Evolutionary conservation across 2,888 invertebrate species (phyloP), one percentile per base, ranked within the genome.

Genomic region (Pachymerium ferrugineum): DNA sequence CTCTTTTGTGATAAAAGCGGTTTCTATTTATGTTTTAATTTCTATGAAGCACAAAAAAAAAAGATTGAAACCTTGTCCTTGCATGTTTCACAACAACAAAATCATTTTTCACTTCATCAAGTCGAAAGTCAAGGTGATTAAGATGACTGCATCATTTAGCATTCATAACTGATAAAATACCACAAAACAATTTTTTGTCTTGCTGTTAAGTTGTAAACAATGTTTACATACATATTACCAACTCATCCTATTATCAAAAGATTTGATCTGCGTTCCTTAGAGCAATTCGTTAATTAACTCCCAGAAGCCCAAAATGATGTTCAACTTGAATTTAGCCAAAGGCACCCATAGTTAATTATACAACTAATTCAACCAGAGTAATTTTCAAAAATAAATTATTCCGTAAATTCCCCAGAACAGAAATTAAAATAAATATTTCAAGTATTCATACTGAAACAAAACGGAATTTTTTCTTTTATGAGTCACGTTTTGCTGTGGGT

Each of bases 251-350:
- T 54, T 54, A 54, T 54, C 47, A 54, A 4, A n/a, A n/a, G 19
- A 2, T 54, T 54, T 22, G 47, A 54, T 54, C 47, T 54, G 14
- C 47, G 22, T 54, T 54, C 47, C 47, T 54, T 54, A 22, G 22
- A 54, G 47, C 47, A 10, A 54, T 54, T n/a, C 47, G 47, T 54
- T 54, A 54, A 54, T 54, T 54, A 54, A 54, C 47, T 54, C 47
- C 22, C 16, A n/a, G 14, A 42, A 8, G 5, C 42, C 47, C 19
- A 54, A 54, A 54, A 54, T 54, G 22, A 54, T 54, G 47, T 54
- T 22, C 16, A 54, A 10, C 22, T 19, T 54, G 47, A 12, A 38
- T 54, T 54, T 54, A 12, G 47, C 47, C 47, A 16, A 54, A 54
- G 47, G 47, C 47, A 22, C 22, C 22, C 47, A 54, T 22, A 22